Evolutionary conservation across 2,888 invertebrate genomes (phyloP).

Genomic region (Itoplectis maculator): DNA sequence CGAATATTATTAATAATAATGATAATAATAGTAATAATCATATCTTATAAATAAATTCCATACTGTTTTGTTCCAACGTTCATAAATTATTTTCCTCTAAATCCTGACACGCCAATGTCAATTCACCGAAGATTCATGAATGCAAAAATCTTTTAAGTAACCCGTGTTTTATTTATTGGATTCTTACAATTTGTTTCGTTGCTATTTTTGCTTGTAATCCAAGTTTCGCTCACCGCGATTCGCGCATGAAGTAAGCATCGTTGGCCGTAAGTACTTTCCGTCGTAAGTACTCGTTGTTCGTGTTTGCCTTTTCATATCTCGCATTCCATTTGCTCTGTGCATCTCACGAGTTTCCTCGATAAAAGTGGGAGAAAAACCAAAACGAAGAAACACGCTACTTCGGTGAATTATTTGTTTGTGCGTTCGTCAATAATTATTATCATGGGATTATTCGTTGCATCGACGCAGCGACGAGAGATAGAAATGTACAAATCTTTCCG

Average conservation of each 20-base stretch:
- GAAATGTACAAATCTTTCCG: conserved; percentile 59
- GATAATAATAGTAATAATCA: conserved; percentile 24
- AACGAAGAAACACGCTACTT: not conserved
- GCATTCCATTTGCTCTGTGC: not conserved
- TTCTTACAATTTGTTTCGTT: conserved; percentile 11
- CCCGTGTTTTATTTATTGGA: not conserved
- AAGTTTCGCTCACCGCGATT: conserved; percentile 11
- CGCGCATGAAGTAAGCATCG: conserved; percentile 54
- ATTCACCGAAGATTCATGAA: conserved; percentile 54
- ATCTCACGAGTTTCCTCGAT: not conserved
- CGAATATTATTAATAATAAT: not conserved
- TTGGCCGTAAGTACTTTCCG: conserved; percentile 43
- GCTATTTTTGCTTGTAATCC: not conserved
- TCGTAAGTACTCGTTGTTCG: conserved; percentile 8
- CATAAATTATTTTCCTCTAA: conserved; percentile 37
- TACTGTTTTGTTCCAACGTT: conserved; percentile 53
- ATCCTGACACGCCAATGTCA: conserved; percentile 44
- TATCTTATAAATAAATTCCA: conserved; percentile 26
- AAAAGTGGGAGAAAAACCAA: not conserved
- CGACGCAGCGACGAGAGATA: conserved; percentile 13
- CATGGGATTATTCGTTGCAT: not conserved
- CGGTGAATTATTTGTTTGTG: conserved; percentile 36
- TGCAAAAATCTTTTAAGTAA: conserved; percentile 32
- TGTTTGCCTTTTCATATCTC: not conserved
- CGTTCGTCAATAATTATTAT: conserved; percentile 28